These are phyloP conservation scores for Beaufortia kweichowensis DNA, from an alignment of 2,113 vertebrate species.

Conservation along the genomic window DNA sequence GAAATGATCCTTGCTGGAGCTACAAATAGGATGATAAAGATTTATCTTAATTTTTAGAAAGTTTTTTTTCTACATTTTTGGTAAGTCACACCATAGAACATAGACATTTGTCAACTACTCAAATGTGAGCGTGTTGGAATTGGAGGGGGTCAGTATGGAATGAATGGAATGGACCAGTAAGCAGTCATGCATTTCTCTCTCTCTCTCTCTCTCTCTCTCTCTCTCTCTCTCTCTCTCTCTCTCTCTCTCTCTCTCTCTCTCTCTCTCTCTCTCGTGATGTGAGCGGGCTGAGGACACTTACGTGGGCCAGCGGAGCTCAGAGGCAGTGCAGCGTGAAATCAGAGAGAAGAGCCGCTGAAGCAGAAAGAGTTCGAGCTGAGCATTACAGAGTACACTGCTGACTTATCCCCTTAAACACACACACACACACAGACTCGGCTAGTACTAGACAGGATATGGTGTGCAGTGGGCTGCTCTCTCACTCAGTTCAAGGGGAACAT, in stretches of 20 bases:
- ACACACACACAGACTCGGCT: slow-evolving; percentile 42
- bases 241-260: slow-evolving; percentile 42
- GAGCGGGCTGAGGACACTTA: slow-evolving; percentile 58
- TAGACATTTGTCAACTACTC: neutral
- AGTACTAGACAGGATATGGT: slow-evolving; percentile 38
- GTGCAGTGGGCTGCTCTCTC: slow-evolving; percentile 12
- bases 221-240: slow-evolving; percentile 35
- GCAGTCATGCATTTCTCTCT: slow-evolving; percentile 72
- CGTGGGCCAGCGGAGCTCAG: slow-evolving; percentile 68
- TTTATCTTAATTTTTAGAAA: no score
- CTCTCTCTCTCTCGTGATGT: slow-evolving; percentile 36
- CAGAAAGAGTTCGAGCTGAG: slow-evolving; percentile 77
- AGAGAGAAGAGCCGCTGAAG: slow-evolving; percentile 77
- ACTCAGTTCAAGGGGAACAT: slow-evolving; percentile 29
- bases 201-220: slow-evolving; percentile 21
- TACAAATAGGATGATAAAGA: no score
- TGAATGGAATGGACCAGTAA: slow-evolving; percentile 78
- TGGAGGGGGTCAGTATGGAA: slow-evolving; percentile 63
- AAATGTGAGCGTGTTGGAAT: slow-evolving; percentile 29
- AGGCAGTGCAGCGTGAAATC: slow-evolving; percentile 79
- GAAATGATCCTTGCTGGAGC: no score
- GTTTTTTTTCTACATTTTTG: no score
- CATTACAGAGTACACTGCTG: slow-evolving; percentile 75
- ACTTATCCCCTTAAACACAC: slow-evolving; percentile 66
- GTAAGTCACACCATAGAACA: no score